These are phyloP conservation scores for Spheniscus humboldti DNA, from an alignment of 2,797 vertebrate species.

Conservation along the genomic window DNA sequence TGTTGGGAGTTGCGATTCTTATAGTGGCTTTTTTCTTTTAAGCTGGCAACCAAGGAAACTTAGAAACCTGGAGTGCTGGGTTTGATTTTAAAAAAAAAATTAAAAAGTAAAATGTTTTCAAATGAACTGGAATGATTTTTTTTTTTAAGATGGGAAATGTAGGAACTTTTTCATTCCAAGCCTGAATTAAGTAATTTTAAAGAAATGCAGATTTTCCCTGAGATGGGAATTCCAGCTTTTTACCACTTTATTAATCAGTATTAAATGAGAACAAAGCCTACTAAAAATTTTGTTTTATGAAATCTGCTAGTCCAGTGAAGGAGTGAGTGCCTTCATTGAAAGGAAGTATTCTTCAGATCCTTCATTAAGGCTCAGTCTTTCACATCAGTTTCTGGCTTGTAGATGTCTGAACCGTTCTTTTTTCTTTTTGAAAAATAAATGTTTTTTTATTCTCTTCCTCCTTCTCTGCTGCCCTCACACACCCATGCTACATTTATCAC, in stretches of 20 bases:
- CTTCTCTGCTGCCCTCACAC: background rate
- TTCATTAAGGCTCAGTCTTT: background rate
- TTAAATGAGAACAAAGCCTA: background rate
- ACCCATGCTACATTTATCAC: background rate
- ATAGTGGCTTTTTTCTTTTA: background rate
- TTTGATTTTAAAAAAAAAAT: background rate
- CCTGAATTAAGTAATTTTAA: background rate
- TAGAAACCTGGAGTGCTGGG: background rate
- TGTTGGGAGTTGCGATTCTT: background rate
- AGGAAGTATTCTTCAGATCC: background rate
- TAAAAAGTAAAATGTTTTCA: background rate
- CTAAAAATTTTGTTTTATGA: background rate
- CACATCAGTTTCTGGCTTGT: background rate
- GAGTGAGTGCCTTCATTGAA: background rate
- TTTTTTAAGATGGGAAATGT: background rate
- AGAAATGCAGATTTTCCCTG: background rate
- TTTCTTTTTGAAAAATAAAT: background rate
- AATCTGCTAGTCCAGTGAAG: background rate
- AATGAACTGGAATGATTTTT: background rate
- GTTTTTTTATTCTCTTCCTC: background rate
- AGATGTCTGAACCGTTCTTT: background rate
- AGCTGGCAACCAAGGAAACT: background rate
- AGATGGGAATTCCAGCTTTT: background rate
- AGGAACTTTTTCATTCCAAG: background rate
- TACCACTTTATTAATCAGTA: background rate